Evolutionary conservation across 1,140 invertebrate species (phyloP).

Genomic region (Drosophila sulfurigaster): DNA sequence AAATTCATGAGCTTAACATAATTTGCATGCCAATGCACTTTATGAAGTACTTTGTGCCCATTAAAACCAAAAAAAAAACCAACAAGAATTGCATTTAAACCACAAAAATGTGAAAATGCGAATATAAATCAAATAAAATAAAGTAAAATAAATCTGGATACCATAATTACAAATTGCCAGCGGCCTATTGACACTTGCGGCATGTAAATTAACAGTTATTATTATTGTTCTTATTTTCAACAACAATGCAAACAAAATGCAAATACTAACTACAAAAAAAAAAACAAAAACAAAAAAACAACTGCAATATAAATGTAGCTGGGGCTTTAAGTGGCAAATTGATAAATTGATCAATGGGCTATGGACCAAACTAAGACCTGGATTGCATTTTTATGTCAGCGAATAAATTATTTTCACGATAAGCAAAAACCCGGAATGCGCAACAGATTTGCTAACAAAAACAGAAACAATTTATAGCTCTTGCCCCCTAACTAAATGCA

Average conservation of each 20-base stretch:
- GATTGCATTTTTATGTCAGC: conserved; percentile 61
- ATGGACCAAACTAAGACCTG: conserved; percentile 53
- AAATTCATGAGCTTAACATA: conserved; percentile 81
- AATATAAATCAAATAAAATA: conserved; percentile 28
- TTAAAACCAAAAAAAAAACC: conserved; percentile 51
- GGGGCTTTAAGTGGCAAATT: conserved; percentile 75
- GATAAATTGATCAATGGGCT: conserved; percentile 65
- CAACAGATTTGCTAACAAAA: conserved; percentile 68
- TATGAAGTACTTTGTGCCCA: conserved; percentile 78
- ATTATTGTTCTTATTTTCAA: conserved; percentile 44
- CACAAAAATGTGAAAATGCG: background rate
- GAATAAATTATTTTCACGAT: conserved; percentile 74
- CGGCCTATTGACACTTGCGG: conserved; percentile 76
- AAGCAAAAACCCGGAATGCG: conserved; percentile 68
- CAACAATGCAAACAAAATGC: conserved; percentile 46
- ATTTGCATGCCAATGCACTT: conserved; percentile 80
- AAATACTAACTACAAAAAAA: conserved; percentile 5
- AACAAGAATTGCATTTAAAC: conserved; percentile 18
- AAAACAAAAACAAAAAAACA: background rate
- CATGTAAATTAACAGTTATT: conserved; percentile 80
- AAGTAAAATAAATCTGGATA: conserved; percentile 28
- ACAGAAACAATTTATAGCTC: conserved; percentile 68
- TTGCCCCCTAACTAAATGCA: conserved; percentile 31
- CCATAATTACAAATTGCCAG: conserved; percentile 73
- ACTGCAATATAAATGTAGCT: conserved; percentile 25